A percentile compares a stretch with the other conserved stretches of the same genome.
Conservation (phyloP, 2,113 vertebrate species). For the Catharus bicknelli region DNA sequence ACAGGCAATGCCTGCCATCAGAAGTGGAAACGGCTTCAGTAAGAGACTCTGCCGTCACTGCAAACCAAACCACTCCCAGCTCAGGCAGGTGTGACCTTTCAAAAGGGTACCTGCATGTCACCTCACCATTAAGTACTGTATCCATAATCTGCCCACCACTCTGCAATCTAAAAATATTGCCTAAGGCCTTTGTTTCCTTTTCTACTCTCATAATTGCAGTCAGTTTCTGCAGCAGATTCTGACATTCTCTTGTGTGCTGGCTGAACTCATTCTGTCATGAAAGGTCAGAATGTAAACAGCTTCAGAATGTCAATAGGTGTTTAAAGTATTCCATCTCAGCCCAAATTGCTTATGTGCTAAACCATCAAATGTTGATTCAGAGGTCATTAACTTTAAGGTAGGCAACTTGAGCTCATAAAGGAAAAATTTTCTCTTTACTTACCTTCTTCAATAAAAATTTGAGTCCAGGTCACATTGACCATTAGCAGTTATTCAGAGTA, state of each 20-base stretch:
- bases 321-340: slow-evolving; percentile 36
- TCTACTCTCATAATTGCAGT: slow-evolving; percentile 11
- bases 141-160: not conserved
- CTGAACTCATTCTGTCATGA: slow-evolving; percentile 57
- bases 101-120: not conserved
- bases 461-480: not conserved
- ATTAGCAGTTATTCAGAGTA: not conserved
- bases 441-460: not conserved
- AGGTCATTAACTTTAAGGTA: slow-evolving; percentile 3
- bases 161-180: not conserved
- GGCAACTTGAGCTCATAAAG: not conserved
- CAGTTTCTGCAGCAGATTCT: not conserved
- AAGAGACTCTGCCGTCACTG: not conserved
- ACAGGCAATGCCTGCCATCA: not conserved
- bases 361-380: slow-evolving; percentile 12
- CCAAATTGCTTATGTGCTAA: not conserved
- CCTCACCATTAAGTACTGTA: not conserved
- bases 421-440: not conserved
- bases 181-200: slow-evolving; percentile 3
- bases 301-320: slow-evolving; percentile 52
- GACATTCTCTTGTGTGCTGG: slow-evolving; percentile 2
- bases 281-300: slow-evolving; percentile 52
- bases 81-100: not conserved
- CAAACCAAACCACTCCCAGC: not conserved
- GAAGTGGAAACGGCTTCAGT: not conserved